Percentiles rank a stretch among this genome's conserved stretches.
Conservation (phyloP, 2,888 invertebrate genomes). For the Tetheella fluctuosa region DNA sequence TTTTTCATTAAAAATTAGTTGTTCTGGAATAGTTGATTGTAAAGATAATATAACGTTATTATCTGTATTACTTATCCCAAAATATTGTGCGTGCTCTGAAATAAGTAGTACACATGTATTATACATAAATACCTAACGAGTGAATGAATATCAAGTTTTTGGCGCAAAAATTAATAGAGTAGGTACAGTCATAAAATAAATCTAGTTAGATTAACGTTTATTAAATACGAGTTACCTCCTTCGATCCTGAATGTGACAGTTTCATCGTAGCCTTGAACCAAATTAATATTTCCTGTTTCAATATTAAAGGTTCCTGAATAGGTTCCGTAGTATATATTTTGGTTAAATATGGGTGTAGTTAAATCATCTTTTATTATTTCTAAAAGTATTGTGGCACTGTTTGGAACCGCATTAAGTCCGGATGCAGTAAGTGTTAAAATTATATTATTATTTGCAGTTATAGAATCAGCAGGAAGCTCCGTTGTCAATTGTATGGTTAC, state of each 20-base stretch:
- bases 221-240: conserved; percentile 61
- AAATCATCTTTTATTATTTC: conserved; percentile 64
- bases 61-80: conserved; percentile 36
- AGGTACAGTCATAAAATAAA: no score
- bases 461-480: conserved; percentile 50
- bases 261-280: conserved; percentile 59
- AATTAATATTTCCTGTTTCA: conserved; percentile 48
- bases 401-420: conserved; percentile 50
- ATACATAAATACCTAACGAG: background rate
- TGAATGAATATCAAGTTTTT: no score
- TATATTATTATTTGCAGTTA: conserved; percentile 57
- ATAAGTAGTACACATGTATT: conserved; percentile 20
- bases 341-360: conserved; percentile 58
- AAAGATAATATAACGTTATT: conserved; percentile 43
- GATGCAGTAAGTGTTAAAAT: conserved; percentile 58
- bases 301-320: conserved; percentile 41
- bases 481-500: conserved; percentile 41
- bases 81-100: conserved; percentile 61
- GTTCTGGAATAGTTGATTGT: conserved; percentile 51
- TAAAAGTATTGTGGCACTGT: conserved; percentile 58
- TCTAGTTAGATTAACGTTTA: background rate
- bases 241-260: conserved; percentile 54
- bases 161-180: no score
- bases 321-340: conserved; percentile 54
- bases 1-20: conserved; percentile 61